Conservation (phyloP, 53 echinoderm and acorn worm genomes). For the Mesocentrotus franciscanus region DNA sequence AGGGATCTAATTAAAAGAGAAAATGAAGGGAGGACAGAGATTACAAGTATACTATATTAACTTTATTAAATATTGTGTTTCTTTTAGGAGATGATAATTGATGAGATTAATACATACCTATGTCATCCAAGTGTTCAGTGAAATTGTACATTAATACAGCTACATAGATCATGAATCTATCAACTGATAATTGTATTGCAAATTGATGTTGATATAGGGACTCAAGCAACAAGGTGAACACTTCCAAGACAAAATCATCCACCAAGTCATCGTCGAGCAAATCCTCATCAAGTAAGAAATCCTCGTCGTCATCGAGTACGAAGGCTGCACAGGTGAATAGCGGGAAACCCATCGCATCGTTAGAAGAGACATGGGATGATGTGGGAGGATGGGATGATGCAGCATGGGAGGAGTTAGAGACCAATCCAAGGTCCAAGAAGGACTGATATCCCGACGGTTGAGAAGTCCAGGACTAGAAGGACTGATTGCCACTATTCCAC, state of each 20-base stretch:
- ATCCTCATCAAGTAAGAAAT: conserved; percentile 25
- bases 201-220: conserved; percentile 60
- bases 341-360: conserved; percentile 75
- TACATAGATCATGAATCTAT: too few relatives aligned
- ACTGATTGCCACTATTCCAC: not conserved
- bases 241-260: conserved; percentile 63
- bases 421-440: conserved; percentile 69
- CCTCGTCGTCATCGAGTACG: not conserved
- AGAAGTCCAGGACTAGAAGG: conserved; percentile 29
- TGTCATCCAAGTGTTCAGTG: too few relatives aligned
- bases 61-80: too few relatives aligned
- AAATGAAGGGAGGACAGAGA: too few relatives aligned
- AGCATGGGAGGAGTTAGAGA: conserved; percentile 94
- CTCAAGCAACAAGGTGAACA: conserved; percentile 44
- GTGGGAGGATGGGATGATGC: conserved; percentile 98
- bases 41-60: too few relatives aligned
- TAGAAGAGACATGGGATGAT: conserved; percentile 98
- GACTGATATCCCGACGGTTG: not conserved
- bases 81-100: too few relatives aligned
- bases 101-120: too few relatives aligned
- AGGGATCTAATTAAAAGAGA: too few relatives aligned
- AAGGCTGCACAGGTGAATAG: conserved; percentile 4
- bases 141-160: too few relatives aligned
- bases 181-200: not conserved
- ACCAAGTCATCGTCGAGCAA: not conserved